These are phyloP conservation scores for Albula glossodonta DNA, from an alignment of 2,113 vertebrate species.

Conservation along the genomic window DNA sequence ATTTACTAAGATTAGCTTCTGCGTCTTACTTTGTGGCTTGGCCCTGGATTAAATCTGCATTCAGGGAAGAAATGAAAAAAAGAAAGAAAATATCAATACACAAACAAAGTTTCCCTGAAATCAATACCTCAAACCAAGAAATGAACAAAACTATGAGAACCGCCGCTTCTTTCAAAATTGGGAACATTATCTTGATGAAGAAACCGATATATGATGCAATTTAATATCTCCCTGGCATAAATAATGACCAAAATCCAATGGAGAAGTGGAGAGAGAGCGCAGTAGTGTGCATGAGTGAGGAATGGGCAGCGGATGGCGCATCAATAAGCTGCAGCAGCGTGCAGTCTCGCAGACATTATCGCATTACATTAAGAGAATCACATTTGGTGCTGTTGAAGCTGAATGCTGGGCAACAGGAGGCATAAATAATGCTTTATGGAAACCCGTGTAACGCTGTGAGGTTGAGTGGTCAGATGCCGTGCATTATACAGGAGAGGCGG, in stretches of 20 bases:
- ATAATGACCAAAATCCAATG: conserved; percentile 15
- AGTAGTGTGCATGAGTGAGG: background rate
- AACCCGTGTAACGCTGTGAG: background rate
- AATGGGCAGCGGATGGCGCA: background rate
- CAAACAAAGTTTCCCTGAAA: conserved; percentile 5
- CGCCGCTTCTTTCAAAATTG: background rate
- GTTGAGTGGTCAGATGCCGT: background rate
- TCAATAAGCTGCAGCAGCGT: background rate
- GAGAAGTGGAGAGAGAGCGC: background rate
- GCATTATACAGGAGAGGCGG: background rate
- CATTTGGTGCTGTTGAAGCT: background rate
- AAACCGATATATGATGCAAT: conserved; percentile 5
- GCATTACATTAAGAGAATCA: background rate
- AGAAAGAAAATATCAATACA: background rate
- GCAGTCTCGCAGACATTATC: background rate
- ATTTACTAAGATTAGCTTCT: background rate
- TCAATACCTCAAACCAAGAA: conserved; percentile 6
- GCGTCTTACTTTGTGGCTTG: background rate
- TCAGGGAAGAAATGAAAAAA: background rate
- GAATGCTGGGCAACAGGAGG: background rate
- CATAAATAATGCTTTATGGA: conserved; percentile 10
- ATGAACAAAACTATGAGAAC: conserved; percentile 1
- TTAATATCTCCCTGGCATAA: conserved; percentile 10
- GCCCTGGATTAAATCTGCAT: background rate
- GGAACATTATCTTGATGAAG: conserved; percentile 17